phyloP scores from a whole-genome alignment of 1,140 invertebrate genomes.

The Glomeris maerens region DNA sequence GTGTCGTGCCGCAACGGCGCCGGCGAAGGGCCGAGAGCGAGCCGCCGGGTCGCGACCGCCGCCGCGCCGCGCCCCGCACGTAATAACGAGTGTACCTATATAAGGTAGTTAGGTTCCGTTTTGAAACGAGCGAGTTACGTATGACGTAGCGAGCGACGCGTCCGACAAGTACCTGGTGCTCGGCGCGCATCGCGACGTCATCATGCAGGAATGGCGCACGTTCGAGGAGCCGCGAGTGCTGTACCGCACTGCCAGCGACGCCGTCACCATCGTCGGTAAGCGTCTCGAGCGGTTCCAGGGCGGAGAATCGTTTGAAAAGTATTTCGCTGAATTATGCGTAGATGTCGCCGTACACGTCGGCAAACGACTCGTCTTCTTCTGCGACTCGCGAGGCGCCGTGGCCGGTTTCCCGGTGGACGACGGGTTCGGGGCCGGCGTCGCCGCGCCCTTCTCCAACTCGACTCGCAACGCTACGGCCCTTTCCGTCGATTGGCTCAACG shows the following conservation, averaged over 20 bases:
- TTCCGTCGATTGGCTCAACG: constrained; percentile 75
- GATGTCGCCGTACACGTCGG: constrained; percentile 59
- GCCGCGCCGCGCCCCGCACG: too few species aligned
- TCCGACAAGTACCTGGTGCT: constrained; percentile 55
- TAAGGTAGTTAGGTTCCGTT: constrained; percentile 5
- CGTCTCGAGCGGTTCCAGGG: too few species aligned
- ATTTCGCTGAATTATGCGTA: too few species aligned
- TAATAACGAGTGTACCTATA: too few species aligned
- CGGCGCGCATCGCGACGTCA: constrained; percentile 47
- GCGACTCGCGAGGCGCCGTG: constrained; percentile 40
- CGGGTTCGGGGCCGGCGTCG: constrained; percentile 24
- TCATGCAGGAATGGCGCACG: constrained; percentile 50
- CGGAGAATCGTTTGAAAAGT: too few species aligned
- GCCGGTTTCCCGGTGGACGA: constrained; percentile 15
- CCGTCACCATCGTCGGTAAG: constrained; percentile 21
- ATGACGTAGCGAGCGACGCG: constrained; percentile 35
- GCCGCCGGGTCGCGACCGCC: constrained; percentile 47
- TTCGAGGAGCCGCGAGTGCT: constrained; percentile 45
- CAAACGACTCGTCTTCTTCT: constrained; percentile 52
- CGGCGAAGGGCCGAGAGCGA: constrained; percentile 57
- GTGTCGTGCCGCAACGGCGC: constrained; percentile 62
- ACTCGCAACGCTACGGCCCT: constrained; percentile 44
- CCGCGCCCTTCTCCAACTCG: constrained; percentile 38
- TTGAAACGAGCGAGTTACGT: not conserved
- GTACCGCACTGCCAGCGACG: constrained; percentile 25